These are phyloP conservation scores for Pandion haliaetus DNA, from an alignment of 2,113 vertebrate species.

Conservation along the genomic window DNA sequence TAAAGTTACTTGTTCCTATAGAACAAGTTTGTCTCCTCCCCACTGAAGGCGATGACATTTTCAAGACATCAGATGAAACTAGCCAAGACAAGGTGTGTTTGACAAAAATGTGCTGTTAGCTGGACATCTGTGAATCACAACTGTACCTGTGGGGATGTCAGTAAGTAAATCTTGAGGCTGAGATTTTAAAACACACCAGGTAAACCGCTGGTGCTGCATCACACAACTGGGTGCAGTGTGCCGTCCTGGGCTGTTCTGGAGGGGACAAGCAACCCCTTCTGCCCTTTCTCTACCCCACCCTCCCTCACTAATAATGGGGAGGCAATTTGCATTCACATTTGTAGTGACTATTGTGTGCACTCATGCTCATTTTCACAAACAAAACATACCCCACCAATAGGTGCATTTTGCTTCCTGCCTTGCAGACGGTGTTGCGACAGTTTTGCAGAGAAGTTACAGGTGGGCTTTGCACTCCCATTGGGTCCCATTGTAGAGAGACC, in stretches of 20 bases:
- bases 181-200: not conserved
- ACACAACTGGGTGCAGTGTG: not conserved
- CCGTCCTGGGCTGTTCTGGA: not conserved
- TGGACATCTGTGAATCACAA: not conserved
- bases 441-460: not conserved
- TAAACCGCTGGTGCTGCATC: not conserved
- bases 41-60: not conserved
- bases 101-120: not conserved
- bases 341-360: accelerated
- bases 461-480: not conserved
- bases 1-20: not conserved
- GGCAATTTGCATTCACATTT: not conserved
- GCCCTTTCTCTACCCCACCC: not conserved
- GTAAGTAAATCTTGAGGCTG: not conserved
- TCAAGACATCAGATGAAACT: not conserved
- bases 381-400: not conserved
- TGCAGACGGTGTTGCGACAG: not conserved
- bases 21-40: not conserved
- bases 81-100: not conserved
- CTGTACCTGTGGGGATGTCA: not conserved
- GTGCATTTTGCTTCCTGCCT: not conserved
- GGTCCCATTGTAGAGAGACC: not conserved
- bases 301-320: not conserved
- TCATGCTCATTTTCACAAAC: not conserved
- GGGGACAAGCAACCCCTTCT: not conserved